Conservation (phyloP, 2,888 invertebrate species). For the Apotomis capreana region DNA sequence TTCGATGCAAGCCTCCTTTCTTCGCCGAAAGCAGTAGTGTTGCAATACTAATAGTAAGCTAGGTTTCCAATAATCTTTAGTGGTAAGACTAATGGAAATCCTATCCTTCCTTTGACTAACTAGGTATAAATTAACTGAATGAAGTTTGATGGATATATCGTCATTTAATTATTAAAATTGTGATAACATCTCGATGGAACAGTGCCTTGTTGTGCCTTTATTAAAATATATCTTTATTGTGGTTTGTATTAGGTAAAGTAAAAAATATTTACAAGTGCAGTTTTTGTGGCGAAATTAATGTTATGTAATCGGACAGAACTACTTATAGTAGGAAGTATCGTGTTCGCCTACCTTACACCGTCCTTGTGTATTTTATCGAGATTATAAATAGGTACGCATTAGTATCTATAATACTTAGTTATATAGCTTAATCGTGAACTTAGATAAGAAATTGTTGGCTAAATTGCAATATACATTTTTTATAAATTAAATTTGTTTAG, state of each 20-base stretch:
- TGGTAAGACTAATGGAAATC: slow-evolving; percentile 74
- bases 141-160: slow-evolving; percentile 50
- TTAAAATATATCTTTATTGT: slow-evolving; percentile 75
- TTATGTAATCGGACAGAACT: slow-evolving; percentile 64
- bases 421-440: slow-evolving; percentile 68
- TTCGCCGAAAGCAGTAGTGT: slow-evolving; percentile 67
- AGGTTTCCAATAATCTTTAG: slow-evolving; percentile 74
- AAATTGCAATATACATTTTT: slow-evolving; percentile 55
- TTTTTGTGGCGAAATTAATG: slow-evolving; percentile 68
- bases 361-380: slow-evolving; percentile 82
- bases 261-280: slow-evolving; percentile 69
- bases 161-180: slow-evolving; percentile 69
- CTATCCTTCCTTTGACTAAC: slow-evolving; percentile 53
- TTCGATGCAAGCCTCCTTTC: slow-evolving; percentile 73
- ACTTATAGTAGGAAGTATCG: slow-evolving; percentile 70
- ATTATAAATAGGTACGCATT: slow-evolving; percentile 70
- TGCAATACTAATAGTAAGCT: slow-evolving; percentile 62
- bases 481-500: slow-evolving; percentile 35
- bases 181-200: slow-evolving; percentile 81
- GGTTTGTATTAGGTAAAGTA: slow-evolving; percentile 75
- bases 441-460: slow-evolving; percentile 70
- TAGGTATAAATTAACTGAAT: slow-evolving; percentile 52
- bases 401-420: slow-evolving; percentile 56
- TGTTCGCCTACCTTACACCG: slow-evolving; percentile 81
- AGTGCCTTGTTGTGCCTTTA: slow-evolving; percentile 83